Evolutionary conservation across 2,797 vertebrate genomes (phyloP), one percentile per base, ranked within the genome.

Genomic region (Diplodus sargus): DNA sequence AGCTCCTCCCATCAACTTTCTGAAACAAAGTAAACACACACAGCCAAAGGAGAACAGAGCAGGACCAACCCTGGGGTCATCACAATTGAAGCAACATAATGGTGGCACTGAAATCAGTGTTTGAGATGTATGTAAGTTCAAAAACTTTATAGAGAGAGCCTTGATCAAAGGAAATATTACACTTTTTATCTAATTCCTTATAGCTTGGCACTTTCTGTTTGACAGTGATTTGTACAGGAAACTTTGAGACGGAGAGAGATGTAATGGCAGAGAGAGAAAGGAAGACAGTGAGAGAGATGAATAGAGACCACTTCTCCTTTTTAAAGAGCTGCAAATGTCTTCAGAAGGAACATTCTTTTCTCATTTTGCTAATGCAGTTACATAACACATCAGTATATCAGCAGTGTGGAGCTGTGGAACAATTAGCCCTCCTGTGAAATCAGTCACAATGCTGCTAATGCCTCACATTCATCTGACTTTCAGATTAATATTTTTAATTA

Each of bases 371-470:
- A 85, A 90, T 87, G 57, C 60, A 70, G 72, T 93, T 92, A 85
- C 58, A 70, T 90, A 93, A 92, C 76, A 70, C 59, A 84, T 81
- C 74, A 74, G 84, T 76, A 81, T 75, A 89, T 92, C 83, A 85
- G 81, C 67, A 42, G 74, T 51, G 64, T 8, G 20, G 75, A 73
- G 69, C 53, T 34, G 47, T 17, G 54, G 79, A 79, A 80, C 83
- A 87, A 91, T 91, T 92, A 90, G 83, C 75, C 62, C 78, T 81
- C 85, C 87, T 79, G 58, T 71, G 79, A 72, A 90, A 90, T 90
- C 69, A 81, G 78, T 89, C 82, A 84, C 77, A 64, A 25, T 51
- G 60, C 51, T 18, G 51, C 70, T 65, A 71, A 85, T 70, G 76
- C 69, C 78, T 87, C 52, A 73, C 59, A 81, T 78, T 72, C 58